Percentiles rank a stretch among this genome's conserved stretches.
Conservation (phyloP, 2,113 vertebrate genomes). For the Smithornis capensis region DNA sequence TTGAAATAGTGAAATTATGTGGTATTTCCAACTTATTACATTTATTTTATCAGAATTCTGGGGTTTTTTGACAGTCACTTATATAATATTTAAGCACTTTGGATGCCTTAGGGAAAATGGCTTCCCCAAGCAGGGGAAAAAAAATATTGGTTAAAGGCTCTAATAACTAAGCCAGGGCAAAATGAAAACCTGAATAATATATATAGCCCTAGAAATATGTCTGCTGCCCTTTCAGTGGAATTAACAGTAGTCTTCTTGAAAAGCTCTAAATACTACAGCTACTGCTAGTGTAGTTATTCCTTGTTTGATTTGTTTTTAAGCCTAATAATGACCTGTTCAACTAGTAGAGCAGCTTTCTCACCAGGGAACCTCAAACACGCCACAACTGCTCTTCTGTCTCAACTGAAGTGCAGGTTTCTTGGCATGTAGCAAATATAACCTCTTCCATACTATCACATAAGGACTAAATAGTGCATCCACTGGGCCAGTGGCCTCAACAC, state of each 20-base stretch:
- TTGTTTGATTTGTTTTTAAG: not conserved
- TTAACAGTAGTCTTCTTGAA: not conserved
- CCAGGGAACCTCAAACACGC: not conserved
- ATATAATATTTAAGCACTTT: not conserved
- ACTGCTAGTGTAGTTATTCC: not conserved
- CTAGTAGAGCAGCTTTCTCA: not conserved
- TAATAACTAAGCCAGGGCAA: not conserved
- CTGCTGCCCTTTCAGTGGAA: not conserved
- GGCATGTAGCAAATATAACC: fast-evolving
- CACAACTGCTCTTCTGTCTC: not conserved
- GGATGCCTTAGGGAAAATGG: not conserved
- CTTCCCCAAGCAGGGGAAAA: not conserved
- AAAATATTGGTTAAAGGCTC: not conserved
- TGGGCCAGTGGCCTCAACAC: not conserved
- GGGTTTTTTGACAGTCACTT: not conserved
- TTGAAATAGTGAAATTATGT: not conserved
- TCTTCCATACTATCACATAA: not conserved
- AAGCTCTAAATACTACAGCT: not conserved
- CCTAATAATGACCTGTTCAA: not conserved
- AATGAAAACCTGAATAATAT: not conserved
- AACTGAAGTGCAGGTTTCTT: not conserved
- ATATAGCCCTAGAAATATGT: not conserved
- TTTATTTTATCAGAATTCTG: not conserved
- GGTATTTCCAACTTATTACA: not conserved
- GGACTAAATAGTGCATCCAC: not conserved